Evolutionary conservation across 2,113 vertebrate species (phyloP).

Genomic region (Excalfactoria chinensis): DNA sequence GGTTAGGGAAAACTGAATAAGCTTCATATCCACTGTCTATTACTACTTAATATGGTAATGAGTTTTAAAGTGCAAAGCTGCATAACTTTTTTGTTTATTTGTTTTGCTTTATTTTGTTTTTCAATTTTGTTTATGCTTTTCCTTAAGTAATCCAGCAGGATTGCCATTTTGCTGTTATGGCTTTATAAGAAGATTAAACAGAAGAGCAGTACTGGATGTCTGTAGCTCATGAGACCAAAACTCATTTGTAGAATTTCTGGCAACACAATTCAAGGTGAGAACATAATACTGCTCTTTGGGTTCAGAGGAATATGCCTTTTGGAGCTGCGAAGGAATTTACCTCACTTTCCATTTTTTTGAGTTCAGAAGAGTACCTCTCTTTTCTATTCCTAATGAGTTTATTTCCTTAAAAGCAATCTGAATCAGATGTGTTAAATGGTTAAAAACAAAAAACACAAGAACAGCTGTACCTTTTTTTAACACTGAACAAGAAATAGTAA

Average conservation of each 20-base stretch:
- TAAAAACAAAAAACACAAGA: not conserved
- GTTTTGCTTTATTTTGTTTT: not conserved
- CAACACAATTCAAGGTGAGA: not conserved
- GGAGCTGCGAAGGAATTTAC: not conserved
- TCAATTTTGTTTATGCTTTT: not conserved
- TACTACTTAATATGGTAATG: not conserved
- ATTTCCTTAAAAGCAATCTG: not conserved
- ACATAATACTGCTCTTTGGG: not conserved
- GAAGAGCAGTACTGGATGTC: not conserved
- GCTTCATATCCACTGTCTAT: not conserved
- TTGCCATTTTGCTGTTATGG: not conserved
- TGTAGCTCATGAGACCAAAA: not conserved
- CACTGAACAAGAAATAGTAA: not conserved
- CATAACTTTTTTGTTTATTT: not conserved
- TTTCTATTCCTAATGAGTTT: not conserved
- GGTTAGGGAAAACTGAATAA: not conserved
- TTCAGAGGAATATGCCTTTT: not conserved
- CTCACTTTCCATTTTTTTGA: accelerated
- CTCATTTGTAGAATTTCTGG: not conserved
- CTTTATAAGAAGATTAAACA: not conserved
- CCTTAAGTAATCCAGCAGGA: not conserved
- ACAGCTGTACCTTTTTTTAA: not conserved
- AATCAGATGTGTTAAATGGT: not conserved
- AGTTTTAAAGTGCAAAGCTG: not conserved
- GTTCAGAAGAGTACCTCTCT: not conserved